Base-by-base conservation (phyloP, 1,140 invertebrate genomes). In the Brachystomella parvula region DNA sequence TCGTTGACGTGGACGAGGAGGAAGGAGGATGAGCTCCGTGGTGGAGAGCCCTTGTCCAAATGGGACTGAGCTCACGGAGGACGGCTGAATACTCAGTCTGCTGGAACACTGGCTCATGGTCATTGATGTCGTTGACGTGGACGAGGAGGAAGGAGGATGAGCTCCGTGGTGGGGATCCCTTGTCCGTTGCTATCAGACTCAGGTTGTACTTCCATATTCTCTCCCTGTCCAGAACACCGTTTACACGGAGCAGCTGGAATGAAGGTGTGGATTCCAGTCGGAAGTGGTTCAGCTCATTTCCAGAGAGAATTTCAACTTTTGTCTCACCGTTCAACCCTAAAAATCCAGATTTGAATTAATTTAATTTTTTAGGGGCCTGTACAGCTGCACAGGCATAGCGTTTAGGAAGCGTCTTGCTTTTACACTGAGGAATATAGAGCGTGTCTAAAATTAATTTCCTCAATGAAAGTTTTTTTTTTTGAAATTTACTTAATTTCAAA, bases 71-170 rank as follows among this genome's bases (percentile, higher is more conserved):
- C 78, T 97, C 94, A 72, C 89, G 90, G 3, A 97, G 79, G 1
- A 92, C 84, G 0, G 90, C 85, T 0, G 89, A 88, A 78, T 95
- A 96, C 77, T 94, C 90, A 64, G 87, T 91, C 77, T 94, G 92
- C 76, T 94, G 90, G 75, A 96, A 96, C 2, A 92, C 90, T 1
- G 92, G 92, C 75, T 93, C 89, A 77, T 94, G 91, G 77, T 97
- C 93, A 79, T 96, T 96, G 0, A 92, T 88, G 77, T 97, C 95
- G 77, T 94, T 95, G 0, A 98, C 90, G 73, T 90, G 84, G 77
- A 97, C 92, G 24, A 92, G 88, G 61, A 96, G 82, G 78, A 93
- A 89, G 17, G 89, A 86, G 0, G 87, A 89, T 0, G 89, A 84
- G n/a, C 88, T 89, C 63, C 90, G 81, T 1, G 89, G 84, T 32